Evolutionary conservation across 2,113 vertebrate genomes (phyloP).

Genomic region (Anhinga anhinga): DNA sequence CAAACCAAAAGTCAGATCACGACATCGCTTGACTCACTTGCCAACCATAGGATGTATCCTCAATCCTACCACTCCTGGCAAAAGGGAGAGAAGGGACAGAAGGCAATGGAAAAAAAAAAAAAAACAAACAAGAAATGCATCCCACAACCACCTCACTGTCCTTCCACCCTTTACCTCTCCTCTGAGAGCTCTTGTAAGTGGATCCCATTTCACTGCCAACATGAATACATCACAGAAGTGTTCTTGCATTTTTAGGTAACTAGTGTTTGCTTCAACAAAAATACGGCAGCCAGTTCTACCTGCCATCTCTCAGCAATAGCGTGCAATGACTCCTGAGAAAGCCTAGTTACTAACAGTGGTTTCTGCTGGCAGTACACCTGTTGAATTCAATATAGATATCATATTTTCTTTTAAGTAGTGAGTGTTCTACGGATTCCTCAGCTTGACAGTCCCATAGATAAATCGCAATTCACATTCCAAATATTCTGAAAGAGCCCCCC

Average conservation of each 20-base stretch:
- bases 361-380: background rate
- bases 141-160: background rate
- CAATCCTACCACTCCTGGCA: background rate
- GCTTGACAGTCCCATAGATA: background rate
- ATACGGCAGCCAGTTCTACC: background rate
- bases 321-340: background rate
- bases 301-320: background rate
- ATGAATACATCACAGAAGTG: background rate
- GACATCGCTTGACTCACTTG: background rate
- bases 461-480: background rate
- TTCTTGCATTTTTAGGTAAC: background rate
- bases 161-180: background rate
- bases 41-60: background rate
- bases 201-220: background rate
- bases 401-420: background rate
- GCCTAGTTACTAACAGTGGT: background rate
- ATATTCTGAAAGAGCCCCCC: background rate
- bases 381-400: background rate
- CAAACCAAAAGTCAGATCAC: background rate
- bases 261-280: background rate
- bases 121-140: background rate
- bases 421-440: background rate
- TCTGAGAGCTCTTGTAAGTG: background rate
- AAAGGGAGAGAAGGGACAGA: background rate
- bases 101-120: background rate